phyloP scores from a whole-genome alignment of 1,140 invertebrate genomes.

The Liolophura sinensis region DNA sequence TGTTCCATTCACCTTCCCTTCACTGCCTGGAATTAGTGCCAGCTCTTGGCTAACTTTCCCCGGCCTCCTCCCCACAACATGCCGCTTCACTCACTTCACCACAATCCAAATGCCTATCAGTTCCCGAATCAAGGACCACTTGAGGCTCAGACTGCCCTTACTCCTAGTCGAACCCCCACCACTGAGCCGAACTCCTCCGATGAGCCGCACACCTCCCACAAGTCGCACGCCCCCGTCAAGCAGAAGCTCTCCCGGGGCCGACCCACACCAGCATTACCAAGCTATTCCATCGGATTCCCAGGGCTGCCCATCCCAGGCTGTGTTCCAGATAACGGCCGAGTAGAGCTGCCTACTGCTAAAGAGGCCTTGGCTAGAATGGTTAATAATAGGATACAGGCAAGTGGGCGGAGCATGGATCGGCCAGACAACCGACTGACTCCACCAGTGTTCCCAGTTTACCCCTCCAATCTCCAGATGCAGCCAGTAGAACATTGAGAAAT shows the following conservation, averaged over 20 bases:
- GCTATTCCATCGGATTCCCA: not conserved
- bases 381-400: slow-evolving; percentile 77
- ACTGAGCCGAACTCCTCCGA: not conserved
- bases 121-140: too few species aligned
- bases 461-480: slow-evolving; percentile 1
- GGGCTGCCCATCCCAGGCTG: not conserved
- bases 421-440: not conserved
- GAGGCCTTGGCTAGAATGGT: slow-evolving; percentile 94
- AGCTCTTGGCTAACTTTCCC: not conserved
- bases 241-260: not conserved
- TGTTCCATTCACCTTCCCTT: not conserved
- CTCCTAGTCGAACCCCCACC: too few species aligned
- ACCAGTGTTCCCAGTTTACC: not conserved
- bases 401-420: slow-evolving; percentile 11
- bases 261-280: not conserved
- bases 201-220: not conserved
- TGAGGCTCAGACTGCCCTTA: too few species aligned
- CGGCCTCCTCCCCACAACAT: too few species aligned
- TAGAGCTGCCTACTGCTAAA: slow-evolving; percentile 83
- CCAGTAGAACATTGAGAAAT: slow-evolving; percentile 22
- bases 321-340: not conserved
- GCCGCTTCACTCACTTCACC: too few species aligned
- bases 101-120: too few species aligned
- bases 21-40: not conserved
- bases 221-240: not conserved